Base-by-base conservation (phyloP, 2,113 vertebrate species). In the Scomber scombrus region DNA sequence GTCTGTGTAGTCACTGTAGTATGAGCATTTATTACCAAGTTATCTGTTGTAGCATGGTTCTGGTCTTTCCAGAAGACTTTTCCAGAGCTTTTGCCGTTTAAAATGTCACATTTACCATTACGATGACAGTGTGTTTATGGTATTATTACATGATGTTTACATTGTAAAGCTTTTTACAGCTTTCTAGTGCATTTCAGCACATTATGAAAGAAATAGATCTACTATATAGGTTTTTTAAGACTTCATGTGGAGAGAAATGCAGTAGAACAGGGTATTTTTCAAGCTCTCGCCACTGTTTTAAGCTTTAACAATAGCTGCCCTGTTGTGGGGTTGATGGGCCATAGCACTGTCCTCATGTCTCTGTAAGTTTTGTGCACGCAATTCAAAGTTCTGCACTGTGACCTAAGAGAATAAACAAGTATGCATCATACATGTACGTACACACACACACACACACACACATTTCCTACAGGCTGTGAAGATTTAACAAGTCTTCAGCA, bases 401-500 rank as follows among this genome's bases (percentile, higher is more conserved):
- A 68, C 49, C 16, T 58, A 6, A 46, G 13, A 78, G 46, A 81
- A 23, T 49, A 62, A 66, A 58, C 0, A 61, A 60, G 46, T 43
- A 58, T 72, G 57, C 21, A 55, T 66, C 13, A 21, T 52, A 66
- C 71, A 34, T 34, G 64, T 29, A 71, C 34, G 68, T 23, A 62
- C 31, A 62, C 9, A 74, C 61, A 75, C 46, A 67, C 31, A 63
- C 23, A 70, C 23, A 74, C 52, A 46, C 47, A 43, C 58, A 34
- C 12, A 21, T 21, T 4, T 87, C 47, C 82, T 26, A 18, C 65
- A 79, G 74, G 61, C 77, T 78, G 72, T 63, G 80, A 82, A 88
- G 86, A 91, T 91, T 73, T 88, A 92, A 91, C 76, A 61, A 86
- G 71, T 80, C 82, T 88, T 86, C 52, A 81, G 43, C 72, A 85